phyloP scores from a whole-genome alignment of 1,140 invertebrate species.

The Saccostrea glomerata region DNA sequence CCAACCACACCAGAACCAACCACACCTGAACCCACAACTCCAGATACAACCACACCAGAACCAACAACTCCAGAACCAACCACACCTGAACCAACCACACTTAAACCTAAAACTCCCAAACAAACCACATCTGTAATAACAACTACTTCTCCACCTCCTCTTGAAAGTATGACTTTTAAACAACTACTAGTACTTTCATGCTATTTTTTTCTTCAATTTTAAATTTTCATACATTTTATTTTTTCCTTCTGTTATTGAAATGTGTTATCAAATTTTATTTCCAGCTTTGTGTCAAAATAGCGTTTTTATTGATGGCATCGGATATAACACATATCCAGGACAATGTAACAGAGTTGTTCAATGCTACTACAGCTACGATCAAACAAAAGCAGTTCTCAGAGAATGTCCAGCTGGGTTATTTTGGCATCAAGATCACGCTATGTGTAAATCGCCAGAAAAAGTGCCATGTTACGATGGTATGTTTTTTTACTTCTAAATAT shows the following conservation, averaged over 20 bases:
- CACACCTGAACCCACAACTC: background rate
- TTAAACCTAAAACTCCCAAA: background rate
- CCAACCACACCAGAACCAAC: background rate
- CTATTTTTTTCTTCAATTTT: no score
- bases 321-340: conserved; percentile 44
- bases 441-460: conserved; percentile 40
- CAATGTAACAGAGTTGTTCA: conserved; percentile 49
- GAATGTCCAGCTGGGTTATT: conserved; percentile 48
- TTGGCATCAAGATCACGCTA: conserved; percentile 50
- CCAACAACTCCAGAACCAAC: background rate
- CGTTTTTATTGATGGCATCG: conserved; percentile 43
- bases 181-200: background rate
- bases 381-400: background rate
- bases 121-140: background rate
- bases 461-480: conserved; percentile 52
- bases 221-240: no score
- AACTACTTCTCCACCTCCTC: background rate
- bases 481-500: background rate
- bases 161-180: conserved; percentile 9
- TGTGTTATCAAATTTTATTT: background rate
- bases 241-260: background rate
- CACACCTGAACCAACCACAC: background rate
- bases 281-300: conserved; percentile 42
- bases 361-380: background rate
- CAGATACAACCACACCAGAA: background rate